Base-by-base conservation (phyloP, 1,140 invertebrate genomes). In the Drosophila pectinifera region DNA sequence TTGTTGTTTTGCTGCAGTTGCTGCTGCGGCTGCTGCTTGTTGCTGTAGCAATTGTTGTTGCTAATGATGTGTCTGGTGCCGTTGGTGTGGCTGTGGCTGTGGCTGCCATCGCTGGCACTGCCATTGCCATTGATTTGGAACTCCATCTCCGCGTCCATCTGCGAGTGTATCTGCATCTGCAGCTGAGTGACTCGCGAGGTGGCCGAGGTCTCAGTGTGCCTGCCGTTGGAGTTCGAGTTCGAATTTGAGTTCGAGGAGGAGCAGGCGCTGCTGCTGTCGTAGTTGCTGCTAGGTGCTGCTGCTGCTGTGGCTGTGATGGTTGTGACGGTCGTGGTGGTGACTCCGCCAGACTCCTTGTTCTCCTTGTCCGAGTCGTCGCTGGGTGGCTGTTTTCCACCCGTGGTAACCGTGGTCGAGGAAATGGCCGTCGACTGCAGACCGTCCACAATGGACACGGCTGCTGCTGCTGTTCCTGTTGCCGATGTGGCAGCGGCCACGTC, bases 291-390 rank as follows among this genome's bases (percentile, higher is more conserved):
- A 39, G 42, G 43, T 53, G 48, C 22, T 49, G 45, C 13, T 16
- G 56, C 36, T 56, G 68, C 20, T 31, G 63, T 13, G 48, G 69
- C 49, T 22, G 51, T 41, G 45, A 10, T 58, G 62, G 51, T 67
- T 42, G 79, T 41, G 45, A 10, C 55, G 62, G 51, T 67, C 39
- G 79, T 57, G 26, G 80, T 80, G 62, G 55, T 77, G 34, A 84
- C 28, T 53, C 49, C 49, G 7, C 55, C 63, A 73, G 61, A 62
- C 73, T 86, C 85, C 73, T 92, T 91, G 64, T 92, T 92, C 73
- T 92, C 91, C 68, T 92, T 92, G 77, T 92, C 91, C 69, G 86
- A 92, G 74, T 92, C 91, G 78, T 90, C 89, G 70, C 55, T 86
- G 58, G 79, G 51, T 49, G 48, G 55, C 39, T 55, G 49, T 63